Evolutionary conservation across 2,888 invertebrate species (phyloP).

Genomic region (Linyphia triangularis): DNA sequence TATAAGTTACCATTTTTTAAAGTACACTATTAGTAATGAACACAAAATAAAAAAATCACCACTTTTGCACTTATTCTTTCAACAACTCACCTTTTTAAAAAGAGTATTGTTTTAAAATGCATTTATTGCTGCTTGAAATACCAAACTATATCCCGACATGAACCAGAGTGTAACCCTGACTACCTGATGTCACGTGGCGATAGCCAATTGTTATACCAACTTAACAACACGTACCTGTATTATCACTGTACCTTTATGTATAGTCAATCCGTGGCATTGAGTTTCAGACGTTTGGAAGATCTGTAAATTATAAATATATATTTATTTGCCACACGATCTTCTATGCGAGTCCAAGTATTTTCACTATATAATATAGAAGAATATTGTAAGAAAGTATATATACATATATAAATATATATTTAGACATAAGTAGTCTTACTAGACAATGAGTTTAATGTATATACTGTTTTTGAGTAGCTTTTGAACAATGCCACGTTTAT

Average conservation of each 20-base stretch:
- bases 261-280: constrained; percentile 12
- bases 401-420: constrained; percentile 68
- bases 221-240: neutral
- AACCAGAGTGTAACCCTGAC: neutral
- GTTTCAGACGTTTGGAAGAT: constrained; percentile 12
- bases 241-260: neutral
- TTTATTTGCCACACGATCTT: constrained; percentile 66
- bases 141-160: neutral
- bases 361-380: constrained; percentile 64
- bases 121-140: too few relatives aligned
- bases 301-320: constrained; percentile 42
- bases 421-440: constrained; percentile 66
- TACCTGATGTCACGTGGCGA: neutral
- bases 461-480: constrained; percentile 66
- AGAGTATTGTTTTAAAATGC: too few relatives aligned
- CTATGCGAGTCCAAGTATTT: constrained; percentile 62
- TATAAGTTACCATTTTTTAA: too few relatives aligned
- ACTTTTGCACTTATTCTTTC: too few relatives aligned
- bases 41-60: too few relatives aligned
- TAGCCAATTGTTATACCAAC: neutral
- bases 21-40: too few relatives aligned
- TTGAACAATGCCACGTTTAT: constrained; percentile 45
- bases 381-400: constrained; percentile 69
- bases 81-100: too few relatives aligned
- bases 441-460: constrained; percentile 64